Conservation (phyloP, 2,888 invertebrate species). For the Drosophila putrida region DNA sequence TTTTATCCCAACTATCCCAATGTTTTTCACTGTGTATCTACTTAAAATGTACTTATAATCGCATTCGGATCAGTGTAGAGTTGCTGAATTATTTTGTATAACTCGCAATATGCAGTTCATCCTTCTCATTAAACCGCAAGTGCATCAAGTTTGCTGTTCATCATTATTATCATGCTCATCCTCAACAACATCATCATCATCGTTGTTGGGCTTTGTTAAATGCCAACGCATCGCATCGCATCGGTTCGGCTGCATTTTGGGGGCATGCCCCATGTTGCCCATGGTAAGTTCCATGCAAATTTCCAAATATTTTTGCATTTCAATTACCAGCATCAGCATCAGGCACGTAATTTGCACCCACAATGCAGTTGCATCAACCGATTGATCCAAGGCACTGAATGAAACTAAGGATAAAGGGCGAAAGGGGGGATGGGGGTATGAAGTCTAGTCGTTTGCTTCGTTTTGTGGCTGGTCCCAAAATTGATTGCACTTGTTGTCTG, state of each 20-base stretch:
- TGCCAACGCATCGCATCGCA: conserved; percentile 51
- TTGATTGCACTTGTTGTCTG: conserved; percentile 74
- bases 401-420: neutral
- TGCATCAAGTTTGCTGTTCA: conserved; percentile 16
- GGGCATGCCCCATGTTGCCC: conserved; percentile 17
- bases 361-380: conserved; percentile 23
- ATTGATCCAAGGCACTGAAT: neutral
- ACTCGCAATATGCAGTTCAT: conserved; percentile 26
- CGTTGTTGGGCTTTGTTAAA: conserved; percentile 43
- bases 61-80: no score
- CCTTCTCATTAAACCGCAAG: conserved; percentile 52
- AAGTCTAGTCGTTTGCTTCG: conserved; percentile 35
- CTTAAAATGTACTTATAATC: no score
- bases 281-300: conserved; percentile 53
- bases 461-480: conserved; percentile 53
- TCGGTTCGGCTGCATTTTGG: conserved; percentile 41
- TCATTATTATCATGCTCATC: conserved; percentile 9
- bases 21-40: no score
- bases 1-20: no score
- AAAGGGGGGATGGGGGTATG: neutral
- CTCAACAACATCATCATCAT: conserved; percentile 3
- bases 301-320: conserved; percentile 80
- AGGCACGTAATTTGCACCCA: conserved; percentile 62
- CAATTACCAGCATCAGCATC: conserved; percentile 75
- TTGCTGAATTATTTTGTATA: conserved; percentile 10